Conservation (phyloP, 2,888 invertebrate species). For the Byasa hedistus region DNA sequence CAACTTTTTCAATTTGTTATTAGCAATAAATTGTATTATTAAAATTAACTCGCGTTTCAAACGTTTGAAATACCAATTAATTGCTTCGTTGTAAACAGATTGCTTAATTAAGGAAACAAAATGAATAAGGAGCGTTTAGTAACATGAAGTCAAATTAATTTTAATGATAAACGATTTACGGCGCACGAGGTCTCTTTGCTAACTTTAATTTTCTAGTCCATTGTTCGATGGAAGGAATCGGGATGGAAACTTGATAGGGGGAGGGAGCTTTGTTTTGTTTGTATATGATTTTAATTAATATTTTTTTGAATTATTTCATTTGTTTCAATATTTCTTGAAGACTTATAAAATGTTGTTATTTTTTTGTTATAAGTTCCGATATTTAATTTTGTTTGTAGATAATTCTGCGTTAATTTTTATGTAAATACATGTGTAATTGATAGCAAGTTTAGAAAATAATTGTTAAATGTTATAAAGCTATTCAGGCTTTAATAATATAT, state of each 20-base stretch:
- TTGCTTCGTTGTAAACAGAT: constrained; percentile 77
- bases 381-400: no score
- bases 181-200: constrained; percentile 36
- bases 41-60: constrained; percentile 58
- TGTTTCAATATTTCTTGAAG: not conserved
- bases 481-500: no score
- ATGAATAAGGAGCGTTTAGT: constrained; percentile 73
- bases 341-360: no score
- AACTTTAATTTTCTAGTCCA: constrained; percentile 49
- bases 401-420: no score
- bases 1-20: not conserved
- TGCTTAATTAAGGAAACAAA: constrained; percentile 77
- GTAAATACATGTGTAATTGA: no score
- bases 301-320: not conserved
- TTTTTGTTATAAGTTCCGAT: no score
- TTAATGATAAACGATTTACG: constrained; percentile 73
- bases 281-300: constrained; percentile 8
- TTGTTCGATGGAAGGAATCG: constrained; percentile 25
- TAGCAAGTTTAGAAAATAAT: no score
- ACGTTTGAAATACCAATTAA: constrained; percentile 75
- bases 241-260: constrained; percentile 24
- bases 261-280: constrained; percentile 16
- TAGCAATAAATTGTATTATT: constrained; percentile 41
- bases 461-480: no score
- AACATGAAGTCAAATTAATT: constrained; percentile 75